These are phyloP conservation scores for Hippocampus comes DNA, from an alignment of 2,113 vertebrate species.

Conservation along the genomic window DNA sequence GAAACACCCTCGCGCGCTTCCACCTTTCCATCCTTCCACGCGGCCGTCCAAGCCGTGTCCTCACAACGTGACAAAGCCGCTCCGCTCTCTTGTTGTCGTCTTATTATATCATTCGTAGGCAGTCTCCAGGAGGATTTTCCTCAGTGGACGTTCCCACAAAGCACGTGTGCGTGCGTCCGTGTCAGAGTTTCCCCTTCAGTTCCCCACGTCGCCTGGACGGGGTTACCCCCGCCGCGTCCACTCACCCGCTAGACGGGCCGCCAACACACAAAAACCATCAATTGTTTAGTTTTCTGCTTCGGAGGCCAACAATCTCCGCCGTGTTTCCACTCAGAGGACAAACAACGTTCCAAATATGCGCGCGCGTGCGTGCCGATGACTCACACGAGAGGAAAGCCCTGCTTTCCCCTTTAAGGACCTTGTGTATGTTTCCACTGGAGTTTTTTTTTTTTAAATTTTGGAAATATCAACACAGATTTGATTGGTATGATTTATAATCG, in stretches of 20 bases:
- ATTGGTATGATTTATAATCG: too few relatives aligned
- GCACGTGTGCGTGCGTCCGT: conserved; percentile 23
- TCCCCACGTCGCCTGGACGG: conserved; percentile 11
- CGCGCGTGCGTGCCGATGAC: conserved; percentile 28
- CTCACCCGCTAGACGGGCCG: conserved; percentile 9
- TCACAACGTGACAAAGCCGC: not conserved
- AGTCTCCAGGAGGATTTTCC: conserved; percentile 33
- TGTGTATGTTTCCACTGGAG: not conserved
- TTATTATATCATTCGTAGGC: not conserved
- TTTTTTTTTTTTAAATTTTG: too few relatives aligned
- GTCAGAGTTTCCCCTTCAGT: conserved; percentile 35
- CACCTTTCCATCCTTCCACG: conserved; percentile 40
- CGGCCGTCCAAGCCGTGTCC: not conserved
- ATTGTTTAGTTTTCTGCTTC: conserved; percentile 43
- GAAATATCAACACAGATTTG: too few relatives aligned
- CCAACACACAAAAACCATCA: conserved; percentile 22
- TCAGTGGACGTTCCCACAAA: conserved; percentile 46
- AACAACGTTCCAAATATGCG: conserved; percentile 8
- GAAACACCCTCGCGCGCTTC: conserved; percentile 59
- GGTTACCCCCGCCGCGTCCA: not conserved
- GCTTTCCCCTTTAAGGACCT: conserved; percentile 14
- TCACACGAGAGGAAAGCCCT: conserved; percentile 49
- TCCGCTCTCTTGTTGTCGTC: not conserved
- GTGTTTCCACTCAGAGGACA: conserved; percentile 30
- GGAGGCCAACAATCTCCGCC: conserved; percentile 7